These are phyloP conservation scores for Micromesistius poutassou DNA, from an alignment of 2,797 vertebrate species.

Conservation along the genomic window DNA sequence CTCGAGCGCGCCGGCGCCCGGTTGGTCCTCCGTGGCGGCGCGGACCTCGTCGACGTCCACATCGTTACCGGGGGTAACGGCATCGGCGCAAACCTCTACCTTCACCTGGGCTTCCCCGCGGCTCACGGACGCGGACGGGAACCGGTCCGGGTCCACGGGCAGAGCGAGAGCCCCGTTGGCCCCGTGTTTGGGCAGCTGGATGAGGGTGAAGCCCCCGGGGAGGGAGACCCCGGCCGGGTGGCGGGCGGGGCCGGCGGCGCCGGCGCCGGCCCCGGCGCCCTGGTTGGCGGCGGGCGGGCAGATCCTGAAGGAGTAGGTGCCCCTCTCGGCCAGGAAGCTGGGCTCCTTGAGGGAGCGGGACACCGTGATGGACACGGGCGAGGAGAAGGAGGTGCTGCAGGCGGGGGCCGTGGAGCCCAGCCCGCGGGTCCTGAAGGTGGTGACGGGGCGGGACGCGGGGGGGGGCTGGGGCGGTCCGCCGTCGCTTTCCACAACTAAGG, in stretches of 20 bases:
- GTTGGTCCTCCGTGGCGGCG: too few relatives aligned
- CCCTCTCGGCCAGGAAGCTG: conserved; percentile 74
- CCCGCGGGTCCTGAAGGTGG: background rate
- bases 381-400: conserved; percentile 31
- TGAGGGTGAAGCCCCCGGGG: conserved; percentile 73
- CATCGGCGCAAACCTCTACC: background rate
- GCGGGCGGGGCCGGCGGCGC: conserved; percentile 18
- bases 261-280: background rate
- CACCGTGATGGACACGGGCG: conserved; percentile 57
- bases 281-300: conserved; percentile 65
- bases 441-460: background rate
- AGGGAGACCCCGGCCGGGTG: conserved; percentile 46
- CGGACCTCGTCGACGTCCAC: background rate
- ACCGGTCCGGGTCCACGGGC: background rate
- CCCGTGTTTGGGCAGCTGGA: conserved; percentile 58
- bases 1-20: background rate
- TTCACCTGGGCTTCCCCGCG: background rate
- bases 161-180: background rate
- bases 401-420: background rate
- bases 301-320: conserved; percentile 83
- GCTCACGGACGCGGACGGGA: background rate
- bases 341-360: conserved; percentile 63
- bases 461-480: background rate
- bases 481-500: conserved; percentile 28
- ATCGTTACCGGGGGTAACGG: background rate